phyloP scores from a whole-genome alignment of 2,888 invertebrate species.

The Tineola bisselliella region DNA sequence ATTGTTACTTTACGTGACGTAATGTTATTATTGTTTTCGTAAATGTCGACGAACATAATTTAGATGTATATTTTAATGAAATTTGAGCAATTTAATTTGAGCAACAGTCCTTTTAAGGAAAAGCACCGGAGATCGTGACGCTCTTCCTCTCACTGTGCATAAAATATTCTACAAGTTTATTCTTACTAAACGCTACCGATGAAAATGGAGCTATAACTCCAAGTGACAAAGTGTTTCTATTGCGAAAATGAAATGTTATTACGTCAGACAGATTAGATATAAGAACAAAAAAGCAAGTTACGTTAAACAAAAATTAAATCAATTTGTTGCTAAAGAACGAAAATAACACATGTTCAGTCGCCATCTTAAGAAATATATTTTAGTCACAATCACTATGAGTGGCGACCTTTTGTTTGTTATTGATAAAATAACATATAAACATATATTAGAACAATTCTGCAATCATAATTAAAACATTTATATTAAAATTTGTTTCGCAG shows the following conservation, averaged over 20 bases:
- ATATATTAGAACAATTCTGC: too few relatives aligned
- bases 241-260: slow-evolving; percentile 69
- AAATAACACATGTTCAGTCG: too few relatives aligned
- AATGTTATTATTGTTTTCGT: slow-evolving; percentile 1
- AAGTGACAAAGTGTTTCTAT: slow-evolving; percentile 22
- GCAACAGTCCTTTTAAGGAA: slow-evolving; percentile 16
- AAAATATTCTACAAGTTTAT: slow-evolving; percentile 64
- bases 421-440: too few relatives aligned
- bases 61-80: background rate
- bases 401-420: too few relatives aligned
- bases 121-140: slow-evolving; percentile 52
- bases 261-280: slow-evolving; percentile 59
- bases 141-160: slow-evolving; percentile 38
- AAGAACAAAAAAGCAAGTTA: too few relatives aligned
- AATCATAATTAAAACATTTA: too few relatives aligned
- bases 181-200: slow-evolving; percentile 64
- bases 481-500: too few relatives aligned
- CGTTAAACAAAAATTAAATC: too few relatives aligned
- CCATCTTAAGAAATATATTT: too few relatives aligned
- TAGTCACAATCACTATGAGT: too few relatives aligned
- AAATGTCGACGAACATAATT: background rate
- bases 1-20: slow-evolving; percentile 1
- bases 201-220: slow-evolving; percentile 68
- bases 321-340: too few relatives aligned
- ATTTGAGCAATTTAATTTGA: background rate